phyloP scores from a whole-genome alignment of 2,797 vertebrate genomes.

The Buceros bicornis region DNA sequence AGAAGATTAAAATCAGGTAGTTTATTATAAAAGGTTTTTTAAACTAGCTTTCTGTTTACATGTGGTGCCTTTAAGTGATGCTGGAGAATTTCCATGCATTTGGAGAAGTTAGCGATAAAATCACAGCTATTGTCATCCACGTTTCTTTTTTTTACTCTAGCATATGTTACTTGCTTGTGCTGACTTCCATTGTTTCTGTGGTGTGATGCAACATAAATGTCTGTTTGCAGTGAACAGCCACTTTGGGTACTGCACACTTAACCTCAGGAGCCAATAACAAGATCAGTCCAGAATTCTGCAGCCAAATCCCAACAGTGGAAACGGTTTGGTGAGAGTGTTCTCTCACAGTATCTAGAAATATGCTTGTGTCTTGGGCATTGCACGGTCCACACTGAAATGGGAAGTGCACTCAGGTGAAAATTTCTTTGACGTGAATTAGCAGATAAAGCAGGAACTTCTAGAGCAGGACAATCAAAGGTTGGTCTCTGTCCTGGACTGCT shows the following conservation, averaged over 20 bases:
- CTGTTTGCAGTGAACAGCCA: background rate
- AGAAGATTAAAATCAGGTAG: background rate
- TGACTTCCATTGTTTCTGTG: background rate
- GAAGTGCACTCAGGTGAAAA: background rate
- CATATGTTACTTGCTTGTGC: background rate
- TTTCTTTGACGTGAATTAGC: background rate
- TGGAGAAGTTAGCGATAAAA: background rate
- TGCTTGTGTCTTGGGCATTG: rapidly evolving
- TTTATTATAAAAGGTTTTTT: background rate
- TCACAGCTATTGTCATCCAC: background rate
- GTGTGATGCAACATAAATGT: background rate
- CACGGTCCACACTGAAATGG: background rate
- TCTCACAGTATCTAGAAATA: background rate
- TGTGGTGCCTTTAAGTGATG: background rate
- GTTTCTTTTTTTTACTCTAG: background rate
- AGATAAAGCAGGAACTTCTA: background rate
- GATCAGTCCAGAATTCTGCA: background rate
- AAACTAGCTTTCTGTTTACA: background rate
- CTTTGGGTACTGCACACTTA: background rate
- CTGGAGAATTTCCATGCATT: background rate
- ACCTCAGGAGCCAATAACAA: background rate
- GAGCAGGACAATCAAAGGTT: background rate
- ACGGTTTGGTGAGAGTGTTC: background rate
- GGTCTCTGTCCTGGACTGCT: background rate
- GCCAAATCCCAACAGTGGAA: background rate